These are phyloP conservation scores for Eristalis intricaria DNA, from an alignment of 2,888 invertebrate genomes.

Conservation along the genomic window DNA sequence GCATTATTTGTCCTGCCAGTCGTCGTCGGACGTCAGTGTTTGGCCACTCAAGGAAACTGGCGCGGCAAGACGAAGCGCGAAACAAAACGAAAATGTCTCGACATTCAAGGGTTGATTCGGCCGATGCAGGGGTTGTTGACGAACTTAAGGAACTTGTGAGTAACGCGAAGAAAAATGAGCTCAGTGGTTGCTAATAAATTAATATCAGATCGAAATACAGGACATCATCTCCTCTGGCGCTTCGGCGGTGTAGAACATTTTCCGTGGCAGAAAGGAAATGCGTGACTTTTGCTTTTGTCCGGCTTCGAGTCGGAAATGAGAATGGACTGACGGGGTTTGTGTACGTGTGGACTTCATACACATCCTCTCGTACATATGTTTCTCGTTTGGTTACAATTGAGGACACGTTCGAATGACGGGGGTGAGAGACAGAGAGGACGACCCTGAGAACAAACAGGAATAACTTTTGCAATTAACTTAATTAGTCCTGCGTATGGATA, in stretches of 20 bases:
- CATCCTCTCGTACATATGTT: background rate
- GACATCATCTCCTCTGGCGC: slow-evolving; percentile 23
- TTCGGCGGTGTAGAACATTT: background rate
- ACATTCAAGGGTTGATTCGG: slow-evolving; percentile 43
- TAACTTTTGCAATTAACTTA: slow-evolving; percentile 69
- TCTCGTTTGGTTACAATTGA: slow-evolving; percentile 60
- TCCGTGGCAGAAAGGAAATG: slow-evolving; percentile 42
- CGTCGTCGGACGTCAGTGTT: slow-evolving; percentile 30
- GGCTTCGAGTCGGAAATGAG: slow-evolving; percentile 26
- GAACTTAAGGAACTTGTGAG: background rate
- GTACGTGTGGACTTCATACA: background rate
- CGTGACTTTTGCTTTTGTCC: slow-evolving; percentile 52
- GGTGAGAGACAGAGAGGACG: background rate
- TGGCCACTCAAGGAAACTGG: slow-evolving; percentile 23
- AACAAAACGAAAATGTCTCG: slow-evolving; percentile 14
- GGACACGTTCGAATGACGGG: slow-evolving; percentile 27
- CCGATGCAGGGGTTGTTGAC: slow-evolving; percentile 2
- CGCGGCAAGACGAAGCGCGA: background rate
- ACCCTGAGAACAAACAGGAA: slow-evolving; percentile 3
- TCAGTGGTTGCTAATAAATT: slow-evolving; percentile 61
- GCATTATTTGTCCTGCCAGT: slow-evolving; percentile 46
- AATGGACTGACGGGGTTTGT: slow-evolving; percentile 14
- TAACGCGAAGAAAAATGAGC: slow-evolving; percentile 47
- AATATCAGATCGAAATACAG: slow-evolving; percentile 54
- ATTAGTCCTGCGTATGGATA: slow-evolving; percentile 47